Evolutionary conservation across 2,113 vertebrate genomes (phyloP).

Genomic region (Sigmodon hispidus): DNA sequence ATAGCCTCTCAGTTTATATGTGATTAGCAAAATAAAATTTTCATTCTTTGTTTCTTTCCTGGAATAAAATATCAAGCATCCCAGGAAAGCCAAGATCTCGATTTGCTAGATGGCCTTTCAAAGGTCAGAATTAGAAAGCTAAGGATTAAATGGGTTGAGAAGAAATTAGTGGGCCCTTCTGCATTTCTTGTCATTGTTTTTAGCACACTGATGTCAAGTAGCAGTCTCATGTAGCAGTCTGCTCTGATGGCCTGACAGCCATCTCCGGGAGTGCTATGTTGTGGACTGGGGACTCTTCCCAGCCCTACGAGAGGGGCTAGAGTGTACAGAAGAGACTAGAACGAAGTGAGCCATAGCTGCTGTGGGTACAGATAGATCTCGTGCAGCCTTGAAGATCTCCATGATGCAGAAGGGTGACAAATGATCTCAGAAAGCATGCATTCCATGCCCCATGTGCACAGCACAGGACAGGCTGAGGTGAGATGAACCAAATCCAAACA

Average conservation of each 20-base stretch:
- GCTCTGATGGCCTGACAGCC: background rate
- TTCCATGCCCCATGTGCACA: no score
- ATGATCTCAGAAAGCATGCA: background rate
- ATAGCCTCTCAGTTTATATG: background rate
- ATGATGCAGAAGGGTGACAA: background rate
- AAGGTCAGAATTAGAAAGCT: slow-evolving; percentile 50
- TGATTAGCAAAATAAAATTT: slow-evolving; percentile 30
- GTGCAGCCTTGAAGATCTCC: background rate
- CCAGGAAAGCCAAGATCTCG: background rate
- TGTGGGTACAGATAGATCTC: background rate
- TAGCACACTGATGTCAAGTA: background rate
- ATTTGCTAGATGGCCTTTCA: slow-evolving; percentile 35
- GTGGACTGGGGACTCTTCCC: background rate
- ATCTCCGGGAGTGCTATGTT: background rate
- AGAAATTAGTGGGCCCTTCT: background rate
- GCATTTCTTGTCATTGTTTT: accelerated
- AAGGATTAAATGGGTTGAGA: slow-evolving; percentile 13
- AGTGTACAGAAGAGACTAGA: background rate
- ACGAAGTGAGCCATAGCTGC: accelerated
- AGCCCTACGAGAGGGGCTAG: background rate
- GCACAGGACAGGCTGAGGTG: background rate
- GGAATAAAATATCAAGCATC: slow-evolving; percentile 45
- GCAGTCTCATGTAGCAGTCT: background rate
- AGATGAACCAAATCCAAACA: background rate
- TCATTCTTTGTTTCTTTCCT: slow-evolving; percentile 46